Conservation (phyloP, 2,888 invertebrate species). For the Dione juno region DNA sequence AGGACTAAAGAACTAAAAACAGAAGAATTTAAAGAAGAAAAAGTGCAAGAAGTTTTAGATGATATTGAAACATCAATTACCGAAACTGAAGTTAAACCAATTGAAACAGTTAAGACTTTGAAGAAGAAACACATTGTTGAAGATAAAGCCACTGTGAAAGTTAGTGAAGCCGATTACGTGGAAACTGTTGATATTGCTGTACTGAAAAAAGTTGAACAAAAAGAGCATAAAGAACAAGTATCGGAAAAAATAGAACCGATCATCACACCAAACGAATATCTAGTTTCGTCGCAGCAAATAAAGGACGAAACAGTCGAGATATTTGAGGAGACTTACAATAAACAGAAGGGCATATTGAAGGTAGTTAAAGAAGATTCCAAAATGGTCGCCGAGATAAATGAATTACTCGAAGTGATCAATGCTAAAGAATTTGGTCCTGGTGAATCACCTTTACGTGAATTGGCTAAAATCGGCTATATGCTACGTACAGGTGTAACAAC, state of each 20-base stretch:
- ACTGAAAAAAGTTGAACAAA: conserved; percentile 85
- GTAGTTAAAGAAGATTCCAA: conserved; percentile 81
- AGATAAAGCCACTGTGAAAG: conserved; percentile 78
- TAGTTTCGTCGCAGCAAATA: conserved; percentile 83
- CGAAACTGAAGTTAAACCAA: conserved; percentile 74
- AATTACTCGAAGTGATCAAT: conserved; percentile 88
- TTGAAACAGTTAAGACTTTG: conserved; percentile 83
- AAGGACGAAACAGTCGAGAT: conserved; percentile 81
- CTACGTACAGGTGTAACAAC: conserved; percentile 89
- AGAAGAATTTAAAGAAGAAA: conserved; percentile 54
- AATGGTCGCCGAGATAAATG: conserved; percentile 89
- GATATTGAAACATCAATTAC: conserved; percentile 79
- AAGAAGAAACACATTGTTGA: conserved; percentile 70
- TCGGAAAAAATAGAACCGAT: conserved; percentile 76
- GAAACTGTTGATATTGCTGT: conserved; percentile 85
- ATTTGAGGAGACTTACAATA: conserved; percentile 82
- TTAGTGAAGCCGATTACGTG: conserved; percentile 84
- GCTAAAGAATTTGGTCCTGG: conserved; percentile 92
- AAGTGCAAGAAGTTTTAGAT: conserved; percentile 64
- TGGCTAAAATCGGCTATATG: conserved; percentile 92
- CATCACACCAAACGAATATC: conserved; percentile 82
- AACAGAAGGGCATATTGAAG: conserved; percentile 80
- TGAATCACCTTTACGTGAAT: conserved; percentile 89
- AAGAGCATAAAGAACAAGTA: conserved; percentile 65
- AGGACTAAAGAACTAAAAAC: conserved; percentile 69